Base-by-base conservation (phyloP, 2,888 invertebrate species). In the Trichogramma dendrolimi region DNA sequence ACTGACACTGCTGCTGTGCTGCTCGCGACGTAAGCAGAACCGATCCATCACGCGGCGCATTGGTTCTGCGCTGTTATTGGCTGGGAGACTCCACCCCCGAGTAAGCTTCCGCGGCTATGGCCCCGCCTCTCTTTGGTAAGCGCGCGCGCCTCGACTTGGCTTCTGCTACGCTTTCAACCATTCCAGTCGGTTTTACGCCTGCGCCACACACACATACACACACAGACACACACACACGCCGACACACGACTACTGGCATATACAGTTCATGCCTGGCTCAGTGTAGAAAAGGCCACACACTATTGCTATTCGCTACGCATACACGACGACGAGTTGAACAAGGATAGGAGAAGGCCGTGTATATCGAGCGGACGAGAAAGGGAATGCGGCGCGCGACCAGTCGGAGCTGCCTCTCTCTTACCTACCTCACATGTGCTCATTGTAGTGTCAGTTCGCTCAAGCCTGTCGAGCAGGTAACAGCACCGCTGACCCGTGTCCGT, bases 11-110 rank as follows among this genome's bases (percentile, higher is more conserved):
- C 27, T 27, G 27, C 27, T 27, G 27, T 27, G 27, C 71, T 71
- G 68, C 68, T 68, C 66, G 68, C 47, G 47, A 27, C 65, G 56
- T 64, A 27, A 27, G 27, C 27, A 65, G 64, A 63, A 68, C 70
- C 75, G 78, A 79, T 79, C 78, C 78, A 79, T 79, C 78, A 79
- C 74, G 73, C 61, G 68, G 66, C 67, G 70, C 71, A 71, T 70
- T 70, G 69, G 58, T 65, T 65, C 66, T 69, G 48, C 47, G 51
- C 60, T 46, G 59, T 27, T 63, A 77, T 77, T 77, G 76, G 77
- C 57, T 67, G 71, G 63, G 0, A 11, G 27, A 44, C 70, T 67
- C 74, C 78, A 71, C 77, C 77, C 71, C 63, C 43, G 54, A 51
- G 50, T 14, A 6, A 6, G 44, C 39, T 11, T 48, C 48, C 27